Conservation (phyloP, 1,140 invertebrate species). For the Megalonaias nervosa region DNA sequence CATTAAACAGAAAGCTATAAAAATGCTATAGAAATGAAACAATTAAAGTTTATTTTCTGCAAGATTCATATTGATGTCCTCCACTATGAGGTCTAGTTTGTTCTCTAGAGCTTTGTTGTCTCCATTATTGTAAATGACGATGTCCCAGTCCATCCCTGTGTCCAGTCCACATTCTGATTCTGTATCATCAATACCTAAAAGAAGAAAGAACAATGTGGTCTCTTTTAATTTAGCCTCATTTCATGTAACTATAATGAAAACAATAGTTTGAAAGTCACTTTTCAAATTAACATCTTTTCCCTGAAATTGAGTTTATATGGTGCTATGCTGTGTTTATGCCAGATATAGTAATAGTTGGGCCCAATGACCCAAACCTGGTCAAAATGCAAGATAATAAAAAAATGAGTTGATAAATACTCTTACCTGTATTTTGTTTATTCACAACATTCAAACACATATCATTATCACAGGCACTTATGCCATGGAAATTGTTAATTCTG, state of each 20-base stretch:
- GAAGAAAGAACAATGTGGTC: slow-evolving; percentile 25
- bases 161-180: slow-evolving; percentile 78
- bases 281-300: neutral
- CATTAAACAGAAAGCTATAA: too few species aligned
- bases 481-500: too few species aligned
- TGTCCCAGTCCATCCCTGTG: slow-evolving; percentile 70
- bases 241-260: neutral
- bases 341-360: too few species aligned
- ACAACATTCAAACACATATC: too few species aligned
- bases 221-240: neutral
- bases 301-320: neutral
- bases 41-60: neutral
- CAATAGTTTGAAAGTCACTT: neutral
- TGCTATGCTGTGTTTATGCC: too few species aligned
- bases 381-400: neutral
- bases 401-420: neutral
- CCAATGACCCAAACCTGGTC: neutral
- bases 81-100: slow-evolving; percentile 11
- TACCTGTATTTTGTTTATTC: too few species aligned
- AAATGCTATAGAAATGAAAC: too few species aligned
- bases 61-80: neutral
- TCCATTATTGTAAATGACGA: slow-evolving; percentile 71
- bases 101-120: slow-evolving; percentile 39
- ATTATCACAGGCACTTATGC: too few species aligned
- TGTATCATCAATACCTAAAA: slow-evolving; percentile 75